A percentile compares a stretch with the other conserved stretches of the same genome.
phyloP scores from a whole-genome alignment of 2,888 invertebrate genomes.

The Gymnoscelis rufifasciata region DNA sequence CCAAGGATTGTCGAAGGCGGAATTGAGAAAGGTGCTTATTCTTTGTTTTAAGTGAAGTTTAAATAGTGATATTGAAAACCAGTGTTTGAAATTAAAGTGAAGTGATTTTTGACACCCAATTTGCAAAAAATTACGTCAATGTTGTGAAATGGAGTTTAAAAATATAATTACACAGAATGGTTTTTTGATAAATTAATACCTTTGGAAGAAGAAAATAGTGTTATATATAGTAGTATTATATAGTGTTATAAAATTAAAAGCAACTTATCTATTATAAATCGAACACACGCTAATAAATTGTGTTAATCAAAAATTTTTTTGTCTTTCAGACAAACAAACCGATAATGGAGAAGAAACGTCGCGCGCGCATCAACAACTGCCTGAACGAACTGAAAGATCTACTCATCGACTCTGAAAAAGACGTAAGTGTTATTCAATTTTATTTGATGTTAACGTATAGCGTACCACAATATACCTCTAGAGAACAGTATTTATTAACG shows the following conservation, averaged over 20 bases:
- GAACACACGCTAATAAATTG: too few species aligned
- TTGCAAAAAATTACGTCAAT: too few species aligned
- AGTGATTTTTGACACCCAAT: too few species aligned
- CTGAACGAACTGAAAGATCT: conserved; percentile 92
- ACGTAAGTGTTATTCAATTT: conserved; percentile 80
- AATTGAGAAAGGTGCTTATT: conserved; percentile 81
- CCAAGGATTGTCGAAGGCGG: conserved; percentile 83
- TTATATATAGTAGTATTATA: too few species aligned
- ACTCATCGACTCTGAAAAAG: conserved; percentile 92
- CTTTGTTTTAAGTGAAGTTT: neutral
- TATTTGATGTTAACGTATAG: too few species aligned
- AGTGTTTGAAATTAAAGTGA: neutral
- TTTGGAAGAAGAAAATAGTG: neutral
- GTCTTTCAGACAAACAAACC: conserved; percentile 90
- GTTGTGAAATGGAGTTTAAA: too few species aligned
- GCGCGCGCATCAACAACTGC: conserved; percentile 94
- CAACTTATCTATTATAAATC: too few species aligned
- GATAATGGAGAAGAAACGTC: conserved; percentile 93
- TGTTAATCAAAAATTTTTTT: too few species aligned
- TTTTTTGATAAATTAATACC: neutral
- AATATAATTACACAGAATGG: too few species aligned
- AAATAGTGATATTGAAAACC: neutral
- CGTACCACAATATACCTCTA: too few species aligned
- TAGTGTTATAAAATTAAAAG: too few species aligned
- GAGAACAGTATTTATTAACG: too few species aligned